Evolutionary conservation across 1,140 invertebrate genomes (phyloP).

Genomic region (Tetramorium alpestre): DNA sequence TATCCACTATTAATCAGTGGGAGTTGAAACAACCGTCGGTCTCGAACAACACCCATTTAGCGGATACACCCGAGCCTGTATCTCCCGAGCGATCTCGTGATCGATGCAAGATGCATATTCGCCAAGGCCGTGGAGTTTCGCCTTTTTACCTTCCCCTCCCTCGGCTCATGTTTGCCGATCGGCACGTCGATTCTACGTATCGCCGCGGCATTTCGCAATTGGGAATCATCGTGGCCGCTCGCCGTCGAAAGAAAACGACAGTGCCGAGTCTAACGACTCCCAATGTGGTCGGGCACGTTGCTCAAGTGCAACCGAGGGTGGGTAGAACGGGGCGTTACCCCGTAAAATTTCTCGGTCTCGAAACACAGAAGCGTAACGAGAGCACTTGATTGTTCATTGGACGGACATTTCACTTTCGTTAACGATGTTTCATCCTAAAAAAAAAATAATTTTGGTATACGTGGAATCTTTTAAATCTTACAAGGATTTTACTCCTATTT

Average conservation of each 20-base stretch:
- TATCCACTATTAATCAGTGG: not conserved
- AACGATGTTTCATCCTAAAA: not conserved
- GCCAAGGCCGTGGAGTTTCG: slow-evolving; percentile 32
- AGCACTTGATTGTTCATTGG: not conserved
- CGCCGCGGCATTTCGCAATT: slow-evolving; percentile 20
- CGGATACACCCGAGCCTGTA: slow-evolving; percentile 13
- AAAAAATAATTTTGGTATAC: too few relatives aligned
- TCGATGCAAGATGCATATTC: slow-evolving; percentile 29
- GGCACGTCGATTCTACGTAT: not conserved
- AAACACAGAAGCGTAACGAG: not conserved
- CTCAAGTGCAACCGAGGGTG: slow-evolving; percentile 16
- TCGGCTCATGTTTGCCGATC: not conserved
- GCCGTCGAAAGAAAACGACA: slow-evolving; percentile 21
- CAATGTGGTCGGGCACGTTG: not conserved
- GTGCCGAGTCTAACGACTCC: not conserved
- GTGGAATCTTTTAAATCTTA: too few relatives aligned
- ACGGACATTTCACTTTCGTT: not conserved
- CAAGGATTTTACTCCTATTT: too few relatives aligned
- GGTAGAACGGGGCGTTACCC: not conserved
- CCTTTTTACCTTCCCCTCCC: not conserved
- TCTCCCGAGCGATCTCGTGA: slow-evolving; percentile 24
- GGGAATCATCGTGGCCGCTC: slow-evolving; percentile 11
- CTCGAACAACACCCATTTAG: not conserved
- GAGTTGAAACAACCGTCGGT: not conserved
- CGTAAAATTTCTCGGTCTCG: slow-evolving; percentile 5